Evolutionary conservation across 1,140 invertebrate species (phyloP).

Genomic region (Cotesia chilonis): DNA sequence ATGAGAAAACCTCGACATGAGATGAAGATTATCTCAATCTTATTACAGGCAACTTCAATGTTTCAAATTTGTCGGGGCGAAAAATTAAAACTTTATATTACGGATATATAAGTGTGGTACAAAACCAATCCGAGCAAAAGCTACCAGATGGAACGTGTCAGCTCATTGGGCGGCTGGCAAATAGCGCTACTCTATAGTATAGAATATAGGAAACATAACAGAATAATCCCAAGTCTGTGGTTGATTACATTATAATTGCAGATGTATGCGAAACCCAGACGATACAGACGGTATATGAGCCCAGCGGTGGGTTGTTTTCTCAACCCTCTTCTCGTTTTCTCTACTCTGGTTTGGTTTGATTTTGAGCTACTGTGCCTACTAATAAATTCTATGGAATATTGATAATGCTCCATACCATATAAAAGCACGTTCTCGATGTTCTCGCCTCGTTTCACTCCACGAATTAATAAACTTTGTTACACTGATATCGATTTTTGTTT

Average conservation of each 20-base stretch:
- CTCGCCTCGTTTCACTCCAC: no score
- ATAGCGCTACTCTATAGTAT: constrained; percentile 23
- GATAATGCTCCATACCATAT: background rate
- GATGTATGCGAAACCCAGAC: constrained; percentile 35
- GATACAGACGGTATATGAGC: constrained; percentile 12
- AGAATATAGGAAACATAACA: background rate
- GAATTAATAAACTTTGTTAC: no score
- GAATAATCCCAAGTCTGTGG: constrained; percentile 39
- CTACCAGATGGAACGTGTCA: constrained; percentile 9
- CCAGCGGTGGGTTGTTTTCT: background rate
- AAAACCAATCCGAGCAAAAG: background rate
- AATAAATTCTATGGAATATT: constrained; percentile 14
- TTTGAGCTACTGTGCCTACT: background rate
- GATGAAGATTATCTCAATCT: constrained; percentile 6
- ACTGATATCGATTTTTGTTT: no score
- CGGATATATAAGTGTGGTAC: background rate
- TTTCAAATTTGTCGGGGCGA: background rate
- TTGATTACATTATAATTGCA: constrained; percentile 46
- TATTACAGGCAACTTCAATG: constrained; percentile 1
- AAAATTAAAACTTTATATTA: background rate
- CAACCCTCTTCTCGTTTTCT: background rate
- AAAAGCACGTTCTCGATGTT: background rate
- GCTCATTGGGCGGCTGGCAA: constrained; percentile 31
- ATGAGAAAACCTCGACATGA: constrained; percentile 4
- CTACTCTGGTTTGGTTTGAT: constrained; percentile 5